These are phyloP conservation scores for Leucosticte australis DNA, from an alignment of 2,113 vertebrate species.

Conservation along the genomic window DNA sequence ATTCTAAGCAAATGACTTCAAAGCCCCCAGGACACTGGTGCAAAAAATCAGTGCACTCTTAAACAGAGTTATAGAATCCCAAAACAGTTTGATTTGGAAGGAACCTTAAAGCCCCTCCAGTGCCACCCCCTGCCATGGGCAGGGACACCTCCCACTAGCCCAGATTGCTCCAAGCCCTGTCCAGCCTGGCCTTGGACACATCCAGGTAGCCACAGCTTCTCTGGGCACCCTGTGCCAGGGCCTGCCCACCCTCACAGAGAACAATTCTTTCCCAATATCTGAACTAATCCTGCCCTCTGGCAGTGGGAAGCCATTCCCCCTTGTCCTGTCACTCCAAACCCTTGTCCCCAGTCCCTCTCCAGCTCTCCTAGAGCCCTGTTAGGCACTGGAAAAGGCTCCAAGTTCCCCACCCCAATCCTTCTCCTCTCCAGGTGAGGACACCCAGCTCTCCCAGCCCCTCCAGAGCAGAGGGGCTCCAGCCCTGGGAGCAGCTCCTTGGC, in stretches of 20 bases:
- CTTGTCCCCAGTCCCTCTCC: background rate
- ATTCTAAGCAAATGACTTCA: background rate
- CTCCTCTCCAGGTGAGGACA: background rate
- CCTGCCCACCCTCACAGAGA: rapidly evolving
- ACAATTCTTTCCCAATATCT: background rate
- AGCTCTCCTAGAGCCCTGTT: background rate
- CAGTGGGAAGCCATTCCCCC: background rate
- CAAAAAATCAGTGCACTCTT: background rate
- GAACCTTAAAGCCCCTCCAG: background rate
- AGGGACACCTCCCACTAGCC: background rate
- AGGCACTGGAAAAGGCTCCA: background rate
- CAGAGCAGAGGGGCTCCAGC: background rate
- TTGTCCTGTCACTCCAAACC: background rate
- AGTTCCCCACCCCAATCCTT: background rate
- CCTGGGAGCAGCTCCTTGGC: background rate
- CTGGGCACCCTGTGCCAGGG: background rate
- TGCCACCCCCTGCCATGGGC: background rate
- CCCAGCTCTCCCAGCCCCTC: background rate
- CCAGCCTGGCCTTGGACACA: background rate
- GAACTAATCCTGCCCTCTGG: no score
- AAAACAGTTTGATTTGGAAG: background rate
- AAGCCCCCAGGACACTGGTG: background rate
- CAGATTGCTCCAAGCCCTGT: rapidly evolving
- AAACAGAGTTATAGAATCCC: background rate
- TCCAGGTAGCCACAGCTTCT: background rate